Evolutionary conservation across 2,888 invertebrate species (phyloP).

Genomic region (Acrocera orbiculus): DNA sequence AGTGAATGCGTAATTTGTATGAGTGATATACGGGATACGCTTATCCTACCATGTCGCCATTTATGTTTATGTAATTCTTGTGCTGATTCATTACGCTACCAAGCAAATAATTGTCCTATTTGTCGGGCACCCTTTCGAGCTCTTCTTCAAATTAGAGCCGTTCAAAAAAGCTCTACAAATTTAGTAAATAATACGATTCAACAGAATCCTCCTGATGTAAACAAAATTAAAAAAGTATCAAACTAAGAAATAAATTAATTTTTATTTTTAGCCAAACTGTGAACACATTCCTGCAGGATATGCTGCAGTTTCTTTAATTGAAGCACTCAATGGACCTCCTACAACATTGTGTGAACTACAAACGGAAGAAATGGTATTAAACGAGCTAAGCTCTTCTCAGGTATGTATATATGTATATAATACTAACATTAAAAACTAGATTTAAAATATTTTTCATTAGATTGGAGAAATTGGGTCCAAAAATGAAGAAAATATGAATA

Average conservation of each 20-base stretch:
- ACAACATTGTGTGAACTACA: slow-evolving; percentile 19
- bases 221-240: slow-evolving; percentile 10
- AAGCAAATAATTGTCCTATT: slow-evolving; percentile 97
- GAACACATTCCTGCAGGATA: slow-evolving; percentile 74
- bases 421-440: too few relatives aligned
- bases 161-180: slow-evolving; percentile 48
- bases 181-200: slow-evolving; percentile 21
- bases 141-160: slow-evolving; percentile 82
- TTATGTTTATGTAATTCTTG: slow-evolving; percentile 93
- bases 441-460: too few relatives aligned
- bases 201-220: slow-evolving; percentile 45
- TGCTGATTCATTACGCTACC: slow-evolving; percentile 90
- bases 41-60: slow-evolving; percentile 93
- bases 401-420: too few relatives aligned
- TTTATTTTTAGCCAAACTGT: slow-evolving; percentile 16
- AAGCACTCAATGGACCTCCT: slow-evolving; percentile 85
- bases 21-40: slow-evolving; percentile 92
- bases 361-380: slow-evolving; percentile 3
- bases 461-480: too few relatives aligned
- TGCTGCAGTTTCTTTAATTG: slow-evolving; percentile 83
- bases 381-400: not conserved
- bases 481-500: too few relatives aligned
- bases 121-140: slow-evolving; percentile 98
- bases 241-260: not conserved
- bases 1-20: slow-evolving; percentile 99